A percentile compares a stretch with the other conserved stretches of the same genome.
These are phyloP conservation scores for Aepyceros melampus DNA, from an alignment of 2,113 vertebrate genomes.

Conservation along the genomic window DNA sequence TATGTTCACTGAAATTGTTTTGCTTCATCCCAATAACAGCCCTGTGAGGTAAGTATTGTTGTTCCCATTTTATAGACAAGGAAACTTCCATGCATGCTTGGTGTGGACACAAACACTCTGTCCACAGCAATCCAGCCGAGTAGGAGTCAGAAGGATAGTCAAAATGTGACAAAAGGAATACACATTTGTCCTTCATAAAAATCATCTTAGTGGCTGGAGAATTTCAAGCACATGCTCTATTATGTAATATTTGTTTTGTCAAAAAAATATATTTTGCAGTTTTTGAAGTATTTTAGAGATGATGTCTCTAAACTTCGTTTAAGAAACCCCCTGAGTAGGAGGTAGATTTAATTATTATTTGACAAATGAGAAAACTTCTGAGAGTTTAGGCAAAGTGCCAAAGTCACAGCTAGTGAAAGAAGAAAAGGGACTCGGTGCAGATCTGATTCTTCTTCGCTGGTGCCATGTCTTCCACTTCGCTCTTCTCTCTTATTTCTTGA, in stretches of 20 bases:
- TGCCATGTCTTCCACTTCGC: neutral
- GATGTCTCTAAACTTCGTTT: neutral
- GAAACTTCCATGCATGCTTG: neutral
- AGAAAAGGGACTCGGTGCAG: neutral
- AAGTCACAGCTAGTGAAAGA: neutral
- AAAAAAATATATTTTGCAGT: neutral
- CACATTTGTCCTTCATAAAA: neutral
- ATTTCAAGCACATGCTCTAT: neutral
- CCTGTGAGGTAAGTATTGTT: neutral
- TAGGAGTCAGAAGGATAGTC: neutral
- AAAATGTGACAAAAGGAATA: neutral
- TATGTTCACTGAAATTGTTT: neutral
- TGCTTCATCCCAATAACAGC: neutral
- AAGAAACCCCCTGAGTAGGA: neutral
- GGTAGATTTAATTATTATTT: slow-evolving; percentile 31
- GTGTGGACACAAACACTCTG: neutral
- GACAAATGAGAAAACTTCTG: slow-evolving; percentile 32
- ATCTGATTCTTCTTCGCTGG: neutral
- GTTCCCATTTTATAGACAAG: neutral
- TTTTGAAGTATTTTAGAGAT: neutral
- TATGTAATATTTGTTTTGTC: neutral
- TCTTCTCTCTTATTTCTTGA: neutral
- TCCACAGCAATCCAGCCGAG: neutral
- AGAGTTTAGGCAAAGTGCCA: neutral
- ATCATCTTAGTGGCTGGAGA: neutral